Evolutionary conservation across 2,888 invertebrate genomes (phyloP).

Genomic region (Leucophenga montana): DNA sequence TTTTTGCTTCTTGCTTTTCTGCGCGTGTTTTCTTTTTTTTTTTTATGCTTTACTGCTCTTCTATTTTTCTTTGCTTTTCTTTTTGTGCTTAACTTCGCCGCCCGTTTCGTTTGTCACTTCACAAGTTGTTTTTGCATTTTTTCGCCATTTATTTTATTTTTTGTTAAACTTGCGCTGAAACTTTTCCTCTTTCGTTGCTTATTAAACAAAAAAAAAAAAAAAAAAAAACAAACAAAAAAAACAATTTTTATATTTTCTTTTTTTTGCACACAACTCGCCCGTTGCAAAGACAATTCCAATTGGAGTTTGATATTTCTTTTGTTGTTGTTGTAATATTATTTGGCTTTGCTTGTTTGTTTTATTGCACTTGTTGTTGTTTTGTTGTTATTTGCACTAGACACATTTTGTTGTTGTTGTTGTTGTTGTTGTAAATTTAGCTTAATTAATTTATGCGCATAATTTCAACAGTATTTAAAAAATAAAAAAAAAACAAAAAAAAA

Average conservation of each 20-base stretch:
- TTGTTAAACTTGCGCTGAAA: background rate
- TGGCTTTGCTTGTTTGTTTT: background rate
- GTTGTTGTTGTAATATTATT: background rate
- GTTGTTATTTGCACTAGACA: slow-evolving; percentile 5
- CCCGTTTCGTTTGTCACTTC: slow-evolving; percentile 12
- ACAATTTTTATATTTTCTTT: background rate
- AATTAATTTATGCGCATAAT: background rate
- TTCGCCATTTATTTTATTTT: background rate
- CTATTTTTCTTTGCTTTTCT: background rate
- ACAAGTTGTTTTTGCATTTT: slow-evolving; percentile 25
- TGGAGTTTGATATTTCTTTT: background rate
- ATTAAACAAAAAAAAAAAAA: background rate
- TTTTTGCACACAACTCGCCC: background rate
- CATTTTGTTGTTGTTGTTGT: background rate
- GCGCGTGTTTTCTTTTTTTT: background rate
- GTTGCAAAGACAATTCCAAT: background rate
- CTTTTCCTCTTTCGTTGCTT: background rate
- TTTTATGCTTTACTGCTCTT: background rate
- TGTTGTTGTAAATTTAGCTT: background rate
- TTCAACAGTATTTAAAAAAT: background rate
- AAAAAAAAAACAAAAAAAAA: slow-evolving; percentile 11
- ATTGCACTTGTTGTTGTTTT: slow-evolving; percentile 11
- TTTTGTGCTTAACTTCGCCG: too few species aligned
- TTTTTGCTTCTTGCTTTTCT: background rate
- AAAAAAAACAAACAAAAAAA: background rate